A percentile compares a stretch with the other conserved stretches of the same genome.
Conservation (phyloP, 2,888 invertebrate genomes). For the Phengaris alcon region DNA sequence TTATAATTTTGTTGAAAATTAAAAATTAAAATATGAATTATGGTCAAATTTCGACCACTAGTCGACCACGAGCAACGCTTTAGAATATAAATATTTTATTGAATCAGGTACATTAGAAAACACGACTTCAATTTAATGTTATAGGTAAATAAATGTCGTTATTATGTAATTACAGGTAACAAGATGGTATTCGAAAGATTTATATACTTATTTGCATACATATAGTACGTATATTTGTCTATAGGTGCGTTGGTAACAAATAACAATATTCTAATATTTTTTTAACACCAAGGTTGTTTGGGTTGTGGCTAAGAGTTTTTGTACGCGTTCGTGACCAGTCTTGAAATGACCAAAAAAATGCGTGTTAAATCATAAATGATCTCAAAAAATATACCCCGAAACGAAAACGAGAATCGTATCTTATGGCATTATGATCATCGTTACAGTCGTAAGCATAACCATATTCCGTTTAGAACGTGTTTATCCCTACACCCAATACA, state of each 20-base stretch:
- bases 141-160: no score
- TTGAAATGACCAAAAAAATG: conserved; percentile 57
- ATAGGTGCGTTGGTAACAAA: background rate
- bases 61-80: no score
- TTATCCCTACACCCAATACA: no score
- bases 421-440: background rate
- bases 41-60: no score
- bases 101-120: no score
- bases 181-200: background rate
- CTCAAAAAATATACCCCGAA: conserved; percentile 49
- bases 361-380: conserved; percentile 72
- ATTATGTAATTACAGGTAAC: background rate
- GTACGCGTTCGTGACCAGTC: conserved; percentile 70
- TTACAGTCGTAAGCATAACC: background rate
- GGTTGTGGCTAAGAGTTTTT: conserved; percentile 68
- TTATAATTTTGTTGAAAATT: no score
- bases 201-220: background rate
- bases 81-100: no score
- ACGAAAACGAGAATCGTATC: conserved; percentile 23
- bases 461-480: no score
- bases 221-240: background rate
- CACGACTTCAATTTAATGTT: no score
- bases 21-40: no score
- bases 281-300: conserved; percentile 67
- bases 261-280: conserved; percentile 24